Evolutionary conservation across 2,888 invertebrate species (phyloP), one percentile per base, ranked within the genome.

Genomic region (Netelia virgata): DNA sequence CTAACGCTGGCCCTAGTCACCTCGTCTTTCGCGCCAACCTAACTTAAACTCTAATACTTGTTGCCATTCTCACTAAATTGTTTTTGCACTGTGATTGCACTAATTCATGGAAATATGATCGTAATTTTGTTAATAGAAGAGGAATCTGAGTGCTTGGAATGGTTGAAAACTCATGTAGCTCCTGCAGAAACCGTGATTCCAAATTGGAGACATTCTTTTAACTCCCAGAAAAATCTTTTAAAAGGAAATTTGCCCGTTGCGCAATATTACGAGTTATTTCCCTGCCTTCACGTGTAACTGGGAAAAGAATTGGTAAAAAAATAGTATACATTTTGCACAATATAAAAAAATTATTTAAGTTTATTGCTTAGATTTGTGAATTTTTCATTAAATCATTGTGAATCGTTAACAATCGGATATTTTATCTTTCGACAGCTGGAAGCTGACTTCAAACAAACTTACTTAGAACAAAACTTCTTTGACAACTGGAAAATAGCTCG

Each of bases 181-280:
- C 6, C 50, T 14, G 2, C 50, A 50, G 50, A 50, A 50, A 9
- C 50, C 11, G 50, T 50, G 11, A 50, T 50, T 50, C 9, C 10
- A 23, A 61, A 61, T 61, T 61, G 61, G 28, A 28, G 28, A 61
- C 23, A 28, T 61, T 61, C 28, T 61, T 36, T 63, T 9, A 63
- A 36, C n/a, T 36, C 63, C 9, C 41, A 36, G 36, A 63, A 63
- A 63, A 63, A 63, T 63, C 41, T 63, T 36, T n/a, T 63, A 2
- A 63, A 63, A 63, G 36, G 41, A 41, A 63, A 63, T 63, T 63
- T 36, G 9, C 14, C 36, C n/a, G 41, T 63, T 63, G 14, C n/a
- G 8, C n/a, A 63, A 36, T 63, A 63, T 41, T 63, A 63, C n/a
- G 63, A 63, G n/a, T 41, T 63, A 41, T n/a, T 63, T 36, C 63